Evolutionary conservation across 2,888 invertebrate species (phyloP).

Genomic region (Melangyna quadrimaculata): DNA sequence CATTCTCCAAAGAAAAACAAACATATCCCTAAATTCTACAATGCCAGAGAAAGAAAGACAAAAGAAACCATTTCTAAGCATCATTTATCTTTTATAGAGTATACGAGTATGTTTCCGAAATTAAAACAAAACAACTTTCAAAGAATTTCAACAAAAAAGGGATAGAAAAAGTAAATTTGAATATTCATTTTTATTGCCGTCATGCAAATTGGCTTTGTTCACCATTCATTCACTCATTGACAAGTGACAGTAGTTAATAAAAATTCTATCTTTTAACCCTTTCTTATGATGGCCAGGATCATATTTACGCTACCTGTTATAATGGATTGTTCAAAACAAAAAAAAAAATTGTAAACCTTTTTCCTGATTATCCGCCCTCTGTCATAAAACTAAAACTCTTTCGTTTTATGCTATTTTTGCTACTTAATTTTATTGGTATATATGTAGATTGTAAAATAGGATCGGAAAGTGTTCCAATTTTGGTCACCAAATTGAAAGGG

Average conservation of each 20-base stretch:
- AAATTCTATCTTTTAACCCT: conserved; percentile 56
- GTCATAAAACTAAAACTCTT: conserved; percentile 56
- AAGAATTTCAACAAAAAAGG: conserved; percentile 20
- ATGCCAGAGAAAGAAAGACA: conserved; percentile 1
- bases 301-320: conserved; percentile 37
- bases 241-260: conserved; percentile 50
- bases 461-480: conserved; percentile 61
- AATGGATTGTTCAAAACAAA: background rate
- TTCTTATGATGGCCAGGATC: background rate
- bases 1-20: conserved; percentile 60
- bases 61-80: conserved; percentile 18
- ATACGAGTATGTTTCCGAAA: conserved; percentile 33
- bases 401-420: conserved; percentile 52
- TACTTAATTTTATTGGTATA: conserved; percentile 60
- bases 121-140: conserved; percentile 13
- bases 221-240: conserved; percentile 34
- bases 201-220: conserved; percentile 64
- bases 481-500: conserved; percentile 52
- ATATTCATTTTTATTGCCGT: conserved; percentile 23
- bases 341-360: conserved; percentile 55
- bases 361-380: conserved; percentile 33
- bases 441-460: conserved; percentile 38
- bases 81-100: conserved; percentile 43
- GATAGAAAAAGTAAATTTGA: conserved; percentile 18
- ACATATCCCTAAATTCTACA: conserved; percentile 15